Conservation (phyloP, 2,797 vertebrate genomes). For the Notamacropus eugenii region DNA sequence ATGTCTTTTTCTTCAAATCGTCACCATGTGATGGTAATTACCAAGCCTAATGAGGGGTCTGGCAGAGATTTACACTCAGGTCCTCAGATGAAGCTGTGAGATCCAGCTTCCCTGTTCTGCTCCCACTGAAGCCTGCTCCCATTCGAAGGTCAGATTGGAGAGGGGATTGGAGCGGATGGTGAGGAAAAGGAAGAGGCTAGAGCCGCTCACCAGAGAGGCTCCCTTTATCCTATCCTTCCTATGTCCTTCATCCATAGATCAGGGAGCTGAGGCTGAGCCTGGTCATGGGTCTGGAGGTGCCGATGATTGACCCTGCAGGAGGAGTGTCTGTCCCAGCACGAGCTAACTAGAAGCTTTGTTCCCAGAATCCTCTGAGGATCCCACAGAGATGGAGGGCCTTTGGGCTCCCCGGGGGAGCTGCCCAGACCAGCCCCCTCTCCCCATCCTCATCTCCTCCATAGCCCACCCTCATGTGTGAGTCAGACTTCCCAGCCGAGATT, state of each 20-base stretch:
- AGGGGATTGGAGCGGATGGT: fast-evolving
- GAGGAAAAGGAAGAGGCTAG: fast-evolving
- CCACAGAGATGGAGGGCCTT: too few relatives aligned
- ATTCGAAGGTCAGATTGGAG: fast-evolving
- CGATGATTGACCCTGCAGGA: too few relatives aligned
- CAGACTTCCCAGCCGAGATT: not conserved
- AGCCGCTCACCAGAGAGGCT: fast-evolving
- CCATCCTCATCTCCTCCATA: fast-evolving
- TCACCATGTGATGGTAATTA: not conserved
- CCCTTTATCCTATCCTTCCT: not conserved
- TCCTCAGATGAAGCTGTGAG: fast-evolving
- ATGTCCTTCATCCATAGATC: not conserved
- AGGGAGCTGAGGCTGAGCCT: not conserved
- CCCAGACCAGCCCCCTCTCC: not conserved
- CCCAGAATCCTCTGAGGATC: not conserved
- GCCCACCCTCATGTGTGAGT: not conserved
- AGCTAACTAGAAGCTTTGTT: not conserved
- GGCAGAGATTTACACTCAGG: too few relatives aligned
- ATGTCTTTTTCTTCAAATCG: not conserved
- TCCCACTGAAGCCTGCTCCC: not conserved
- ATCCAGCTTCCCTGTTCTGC: fast-evolving
- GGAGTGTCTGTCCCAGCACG: too few relatives aligned
- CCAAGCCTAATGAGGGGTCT: too few relatives aligned
- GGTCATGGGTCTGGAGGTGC: not conserved
- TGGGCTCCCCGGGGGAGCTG: fast-evolving